These are phyloP conservation scores for Sinelater perroti DNA, from an alignment of 2,888 invertebrate genomes.

Conservation along the genomic window DNA sequence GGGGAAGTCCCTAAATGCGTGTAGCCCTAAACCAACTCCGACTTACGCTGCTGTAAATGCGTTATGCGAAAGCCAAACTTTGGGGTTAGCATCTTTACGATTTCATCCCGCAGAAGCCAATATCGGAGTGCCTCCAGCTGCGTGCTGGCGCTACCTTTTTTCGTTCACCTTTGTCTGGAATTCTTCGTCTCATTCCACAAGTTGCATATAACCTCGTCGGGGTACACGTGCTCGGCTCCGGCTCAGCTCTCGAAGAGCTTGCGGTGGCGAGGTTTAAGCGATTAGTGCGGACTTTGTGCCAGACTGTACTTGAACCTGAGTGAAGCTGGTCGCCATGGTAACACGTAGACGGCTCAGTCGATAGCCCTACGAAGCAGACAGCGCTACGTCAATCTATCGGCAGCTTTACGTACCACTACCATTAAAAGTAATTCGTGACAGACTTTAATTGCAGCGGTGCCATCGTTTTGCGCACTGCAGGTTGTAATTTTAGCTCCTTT, in stretches of 20 bases:
- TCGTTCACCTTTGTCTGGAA: conserved; percentile 22
- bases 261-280: conserved; percentile 43
- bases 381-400: conserved; percentile 42
- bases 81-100: too few species aligned
- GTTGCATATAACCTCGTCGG: conserved; percentile 42
- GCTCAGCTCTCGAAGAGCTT: conserved; percentile 31
- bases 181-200: conserved; percentile 41
- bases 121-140: background rate
- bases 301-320: conserved; percentile 56
- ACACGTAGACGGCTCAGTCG: conserved; percentile 55
- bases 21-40: too few species aligned
- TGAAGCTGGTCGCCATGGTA: conserved; percentile 52
- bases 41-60: too few species aligned
- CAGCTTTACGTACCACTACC: conserved; percentile 40
- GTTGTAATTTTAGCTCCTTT: conserved; percentile 8
- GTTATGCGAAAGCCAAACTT: too few species aligned
- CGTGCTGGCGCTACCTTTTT: conserved; percentile 14
- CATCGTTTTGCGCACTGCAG: conserved; percentile 20
- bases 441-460: conserved; percentile 31
- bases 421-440: conserved; percentile 41
- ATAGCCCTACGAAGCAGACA: conserved; percentile 47
- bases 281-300: conserved; percentile 48
- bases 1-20: too few species aligned
- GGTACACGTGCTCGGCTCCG: conserved; percentile 30
- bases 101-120: background rate